Percentiles rank a stretch among this genome's conserved stretches.
These are phyloP conservation scores for Pionites leucogaster DNA, from an alignment of 2,113 vertebrate genomes.

Conservation along the genomic window DNA sequence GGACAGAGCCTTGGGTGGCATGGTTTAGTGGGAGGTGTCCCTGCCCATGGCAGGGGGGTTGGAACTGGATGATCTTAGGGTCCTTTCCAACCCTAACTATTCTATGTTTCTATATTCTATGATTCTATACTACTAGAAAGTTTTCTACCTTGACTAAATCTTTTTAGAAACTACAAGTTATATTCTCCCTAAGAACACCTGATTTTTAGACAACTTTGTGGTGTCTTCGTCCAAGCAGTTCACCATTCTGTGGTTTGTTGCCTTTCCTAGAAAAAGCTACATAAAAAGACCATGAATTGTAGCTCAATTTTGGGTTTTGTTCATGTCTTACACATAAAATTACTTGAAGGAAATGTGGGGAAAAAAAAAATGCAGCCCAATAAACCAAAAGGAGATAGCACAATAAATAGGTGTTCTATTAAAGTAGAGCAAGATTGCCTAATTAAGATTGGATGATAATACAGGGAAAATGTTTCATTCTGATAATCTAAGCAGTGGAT, in stretches of 20 bases:
- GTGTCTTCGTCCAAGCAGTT: background rate
- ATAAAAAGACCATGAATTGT: fast-evolving
- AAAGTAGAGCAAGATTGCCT: background rate
- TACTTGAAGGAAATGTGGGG: background rate
- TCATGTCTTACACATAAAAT: background rate
- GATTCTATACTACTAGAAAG: background rate
- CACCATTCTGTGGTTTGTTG: background rate
- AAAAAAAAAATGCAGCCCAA: background rate
- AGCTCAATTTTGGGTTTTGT: background rate
- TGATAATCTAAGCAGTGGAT: background rate
- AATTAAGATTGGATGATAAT: background rate
- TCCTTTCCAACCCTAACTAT: no score
- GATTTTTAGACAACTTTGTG: background rate
- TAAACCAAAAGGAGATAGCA: background rate
- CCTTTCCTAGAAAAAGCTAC: background rate
- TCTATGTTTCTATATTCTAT: no score
- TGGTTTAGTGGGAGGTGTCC: no score
- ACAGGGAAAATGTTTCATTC: background rate
- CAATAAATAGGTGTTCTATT: background rate
- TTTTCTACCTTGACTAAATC: background rate
- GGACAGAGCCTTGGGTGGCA: no score
- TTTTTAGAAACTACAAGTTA: background rate
- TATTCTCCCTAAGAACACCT: background rate
- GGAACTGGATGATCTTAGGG: no score
- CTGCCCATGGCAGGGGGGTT: no score